A percentile compares a stretch with the other conserved stretches of the same genome.
Conservation (phyloP, 2,888 invertebrate species). For the Xestia ashworthii region DNA sequence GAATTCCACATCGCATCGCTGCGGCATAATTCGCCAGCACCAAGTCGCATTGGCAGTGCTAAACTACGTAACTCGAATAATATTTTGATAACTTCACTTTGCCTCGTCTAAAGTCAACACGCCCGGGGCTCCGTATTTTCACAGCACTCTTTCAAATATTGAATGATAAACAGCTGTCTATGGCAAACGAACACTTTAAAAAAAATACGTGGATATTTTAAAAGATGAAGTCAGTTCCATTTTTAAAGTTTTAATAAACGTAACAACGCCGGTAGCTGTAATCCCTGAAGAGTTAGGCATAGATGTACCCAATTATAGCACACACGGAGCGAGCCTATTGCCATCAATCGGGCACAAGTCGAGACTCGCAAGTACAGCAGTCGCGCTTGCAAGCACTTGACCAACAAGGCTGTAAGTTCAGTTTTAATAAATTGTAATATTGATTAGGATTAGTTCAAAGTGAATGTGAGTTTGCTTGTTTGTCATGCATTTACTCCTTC, state of each 20-base stretch:
- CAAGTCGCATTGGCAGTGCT: conserved; percentile 18
- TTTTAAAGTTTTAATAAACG: not conserved
- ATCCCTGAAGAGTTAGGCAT: no score
- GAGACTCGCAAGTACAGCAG: no score
- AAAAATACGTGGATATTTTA: conserved; percentile 13
- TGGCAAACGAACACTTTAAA: not conserved
- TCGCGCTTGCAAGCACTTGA: no score
- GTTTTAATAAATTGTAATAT: no score
- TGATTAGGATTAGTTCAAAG: no score
- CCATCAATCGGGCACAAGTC: no score
- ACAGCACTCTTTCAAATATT: conserved; percentile 44
- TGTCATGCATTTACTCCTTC: not conserved
- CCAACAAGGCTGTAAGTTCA: no score
- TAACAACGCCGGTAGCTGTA: no score
- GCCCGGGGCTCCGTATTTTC: conserved; percentile 30
- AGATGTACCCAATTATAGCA: no score
- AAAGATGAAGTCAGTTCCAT: not conserved
- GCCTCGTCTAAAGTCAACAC: conserved; percentile 31
- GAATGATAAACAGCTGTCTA: conserved; percentile 38
- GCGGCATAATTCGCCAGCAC: conserved; percentile 6
- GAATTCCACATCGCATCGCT: conserved; percentile 7
- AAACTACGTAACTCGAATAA: conserved; percentile 37
- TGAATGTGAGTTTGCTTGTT: not conserved
- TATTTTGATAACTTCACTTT: conserved; percentile 46
- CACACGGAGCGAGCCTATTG: no score